Evolutionary conservation across 1,140 invertebrate species (phyloP), one percentile per base, ranked within the genome.

Genomic region (Drosophila aff.): DNA sequence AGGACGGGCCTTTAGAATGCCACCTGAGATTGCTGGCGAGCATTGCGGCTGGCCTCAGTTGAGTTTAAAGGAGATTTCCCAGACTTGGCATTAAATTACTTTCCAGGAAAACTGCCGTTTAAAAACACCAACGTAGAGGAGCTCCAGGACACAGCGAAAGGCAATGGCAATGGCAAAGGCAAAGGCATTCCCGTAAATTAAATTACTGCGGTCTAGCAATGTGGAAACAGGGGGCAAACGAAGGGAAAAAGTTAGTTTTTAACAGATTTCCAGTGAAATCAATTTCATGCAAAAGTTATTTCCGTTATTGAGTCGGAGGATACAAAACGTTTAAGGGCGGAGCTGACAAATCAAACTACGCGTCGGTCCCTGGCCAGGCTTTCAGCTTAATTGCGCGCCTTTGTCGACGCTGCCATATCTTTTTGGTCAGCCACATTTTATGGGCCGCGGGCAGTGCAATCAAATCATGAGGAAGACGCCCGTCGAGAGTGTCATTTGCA

Each of bases 21-120:
- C 59, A 84, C 74, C 79, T 71, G 47, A 78, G 67, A 71, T 71
- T 71, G 62, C 68, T 68, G 65, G 55, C 82, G 62, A 79, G 55
- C 69, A 63, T 53, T 87, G 83, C 55, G 79, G 82, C 73, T 59
- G 50, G 58, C 49, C 64, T 47, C 50, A 62, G 74, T 57, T 57
- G 55, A 62, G 59, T 76, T 62, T 55, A 62, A 65, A 63, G 55
- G 50, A 77, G 58, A 16, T 49, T 52, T 28, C 21, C 26, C 71
- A 50, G 44, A 38, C 53, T 67, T 18, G 57, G 43, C 41, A 62
- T 69, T 80, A 67, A 40, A 53, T 72, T 62, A 76, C 60, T 65
- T 67, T 61, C 47, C 36, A 57, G 41, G 53, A 60, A 57, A 36
- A 47, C 67, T 46, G 46, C 41, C 59, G 40, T 77, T 77, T 63